These are phyloP conservation scores for Drosophila picticornis DNA, from an alignment of 2,888 invertebrate species.

Conservation along the genomic window DNA sequence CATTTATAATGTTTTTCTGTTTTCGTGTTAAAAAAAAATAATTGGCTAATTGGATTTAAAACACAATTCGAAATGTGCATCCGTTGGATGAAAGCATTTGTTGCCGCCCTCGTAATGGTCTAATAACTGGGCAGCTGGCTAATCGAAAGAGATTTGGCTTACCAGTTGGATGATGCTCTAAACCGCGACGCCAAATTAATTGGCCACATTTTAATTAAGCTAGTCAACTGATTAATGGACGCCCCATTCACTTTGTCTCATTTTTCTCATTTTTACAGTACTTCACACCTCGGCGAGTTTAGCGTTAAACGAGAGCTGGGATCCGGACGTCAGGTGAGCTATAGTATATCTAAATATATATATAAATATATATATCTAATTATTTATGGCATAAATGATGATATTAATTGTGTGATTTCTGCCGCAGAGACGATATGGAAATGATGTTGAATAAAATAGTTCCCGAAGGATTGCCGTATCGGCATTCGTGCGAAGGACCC, in stretches of 20 bases:
- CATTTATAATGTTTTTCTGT: not conserved
- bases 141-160: slow-evolving; percentile 3
- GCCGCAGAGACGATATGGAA: slow-evolving; percentile 96
- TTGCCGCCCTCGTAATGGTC: slow-evolving; percentile 43
- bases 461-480: slow-evolving; percentile 97
- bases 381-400: not conserved
- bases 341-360: not conserved
- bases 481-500: slow-evolving; percentile 98
- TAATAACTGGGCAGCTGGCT: slow-evolving; percentile 36
- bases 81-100: slow-evolving; percentile 4
- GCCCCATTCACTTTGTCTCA: slow-evolving; percentile 46
- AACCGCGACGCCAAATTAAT: not conserved
- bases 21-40: slow-evolving; percentile 52
- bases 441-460: slow-evolving; percentile 99
- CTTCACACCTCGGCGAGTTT: slow-evolving; percentile 99
- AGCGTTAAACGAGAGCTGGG: slow-evolving; percentile 99
- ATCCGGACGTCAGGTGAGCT: slow-evolving; percentile 93
- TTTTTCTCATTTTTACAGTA: slow-evolving; percentile 87
- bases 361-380: not conserved
- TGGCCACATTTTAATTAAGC: slow-evolving; percentile 15
- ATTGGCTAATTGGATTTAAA: slow-evolving; percentile 64
- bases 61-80: slow-evolving; percentile 60
- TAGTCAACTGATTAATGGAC: slow-evolving; percentile 60
- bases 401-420: not conserved
- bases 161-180: not conserved